These are phyloP conservation scores for Acanthaster planci DNA, from an alignment of 35 echinoderm and acorn worm genomes.

Conservation along the genomic window DNA sequence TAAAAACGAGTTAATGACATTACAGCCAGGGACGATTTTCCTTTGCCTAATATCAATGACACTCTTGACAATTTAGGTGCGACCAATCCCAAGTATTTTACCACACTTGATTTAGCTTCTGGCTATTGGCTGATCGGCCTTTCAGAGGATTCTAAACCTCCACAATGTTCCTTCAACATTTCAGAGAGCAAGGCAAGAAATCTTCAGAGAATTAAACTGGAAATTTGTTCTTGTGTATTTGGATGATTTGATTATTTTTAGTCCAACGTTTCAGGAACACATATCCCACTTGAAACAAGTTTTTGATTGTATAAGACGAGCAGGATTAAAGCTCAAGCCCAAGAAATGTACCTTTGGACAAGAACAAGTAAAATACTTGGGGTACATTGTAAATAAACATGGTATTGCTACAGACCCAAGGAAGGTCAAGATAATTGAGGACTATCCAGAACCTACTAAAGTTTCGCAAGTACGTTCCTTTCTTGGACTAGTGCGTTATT, in stretches of 20 bases:
- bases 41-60: slow-evolving; percentile 31
- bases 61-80: slow-evolving; percentile 38
- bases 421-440: slow-evolving; percentile 20
- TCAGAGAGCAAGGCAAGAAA: slow-evolving; percentile 42
- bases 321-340: slow-evolving; percentile 37
- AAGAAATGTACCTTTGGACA: slow-evolving; percentile 42
- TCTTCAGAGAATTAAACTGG: slow-evolving; percentile 42
- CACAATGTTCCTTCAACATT: slow-evolving; percentile 11
- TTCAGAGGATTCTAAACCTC: neutral
- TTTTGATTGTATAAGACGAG: slow-evolving; percentile 17
- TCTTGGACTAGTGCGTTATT: too few relatives aligned
- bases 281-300: slow-evolving; percentile 33
- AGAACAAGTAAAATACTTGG: slow-evolving; percentile 42
- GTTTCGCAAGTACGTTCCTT: slow-evolving; percentile 22
- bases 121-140: slow-evolving; percentile 39
- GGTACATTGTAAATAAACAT: slow-evolving; percentile 41
- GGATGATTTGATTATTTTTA: slow-evolving; percentile 46
- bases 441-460: slow-evolving; percentile 35
- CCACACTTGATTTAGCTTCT: slow-evolving; percentile 36
- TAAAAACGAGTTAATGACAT: too few relatives aligned
- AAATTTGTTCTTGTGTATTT: slow-evolving; percentile 41
- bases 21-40: neutral
- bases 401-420: slow-evolving; percentile 40
- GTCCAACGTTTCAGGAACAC: slow-evolving; percentile 27
- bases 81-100: slow-evolving; percentile 21